A percentile compares a stretch with the other conserved stretches of the same genome.
phyloP scores from a whole-genome alignment of 2,888 invertebrate species.

The Eulithis prunata region DNA sequence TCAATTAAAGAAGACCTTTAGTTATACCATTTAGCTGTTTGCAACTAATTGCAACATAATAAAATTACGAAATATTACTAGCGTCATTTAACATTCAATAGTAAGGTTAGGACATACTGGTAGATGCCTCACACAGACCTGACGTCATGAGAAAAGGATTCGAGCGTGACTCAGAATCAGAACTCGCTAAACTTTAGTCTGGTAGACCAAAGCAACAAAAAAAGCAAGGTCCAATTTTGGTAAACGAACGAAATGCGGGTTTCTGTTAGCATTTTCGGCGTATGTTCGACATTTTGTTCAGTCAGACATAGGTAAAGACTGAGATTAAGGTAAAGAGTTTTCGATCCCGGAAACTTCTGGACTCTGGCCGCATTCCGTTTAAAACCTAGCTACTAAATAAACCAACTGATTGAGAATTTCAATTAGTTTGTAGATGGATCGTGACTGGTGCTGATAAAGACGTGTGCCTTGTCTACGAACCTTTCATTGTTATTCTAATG shows the following conservation, averaged over 20 bases:
- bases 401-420: slow-evolving; percentile 38
- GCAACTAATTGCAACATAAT: not conserved
- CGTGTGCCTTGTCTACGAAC: slow-evolving; percentile 40
- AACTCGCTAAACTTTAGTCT: slow-evolving; percentile 49
- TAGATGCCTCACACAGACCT: slow-evolving; percentile 48
- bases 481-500: slow-evolving; percentile 72
- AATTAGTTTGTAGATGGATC: slow-evolving; percentile 40
- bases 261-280: too few species aligned
- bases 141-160: slow-evolving; percentile 73
- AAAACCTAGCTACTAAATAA: slow-evolving; percentile 14
- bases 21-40: not conserved
- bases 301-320: too few species aligned
- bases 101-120: not conserved
- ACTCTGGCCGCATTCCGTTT: slow-evolving; percentile 9
- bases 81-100: not conserved
- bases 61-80: not conserved
- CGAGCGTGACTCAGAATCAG: slow-evolving; percentile 70
- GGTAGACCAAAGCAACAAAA: slow-evolving; percentile 46
- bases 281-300: too few species aligned
- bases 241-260: not conserved
- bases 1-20: too few species aligned
- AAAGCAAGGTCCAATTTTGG: slow-evolving; percentile 39
- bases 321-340: not conserved
- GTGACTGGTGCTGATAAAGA: slow-evolving; percentile 37
- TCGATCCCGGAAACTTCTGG: slow-evolving; percentile 1